phyloP scores from a whole-genome alignment of 2,888 invertebrate species.

The Latrodectus elegans region DNA sequence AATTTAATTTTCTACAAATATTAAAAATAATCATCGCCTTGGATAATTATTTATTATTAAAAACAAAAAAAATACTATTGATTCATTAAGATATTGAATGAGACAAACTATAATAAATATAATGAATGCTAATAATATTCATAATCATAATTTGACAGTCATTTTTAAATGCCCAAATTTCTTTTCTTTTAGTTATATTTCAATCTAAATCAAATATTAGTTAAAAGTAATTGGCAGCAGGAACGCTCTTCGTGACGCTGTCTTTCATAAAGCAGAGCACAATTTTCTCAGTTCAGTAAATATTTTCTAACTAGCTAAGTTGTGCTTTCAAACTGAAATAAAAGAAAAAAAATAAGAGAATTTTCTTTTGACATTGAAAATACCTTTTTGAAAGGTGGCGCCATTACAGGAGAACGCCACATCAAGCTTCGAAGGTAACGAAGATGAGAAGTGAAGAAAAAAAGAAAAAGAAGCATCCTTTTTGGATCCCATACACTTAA shows the following conservation, averaged over 20 bases:
- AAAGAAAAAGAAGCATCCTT: background rate
- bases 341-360: background rate
- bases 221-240: background rate
- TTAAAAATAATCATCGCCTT: too few species aligned
- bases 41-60: too few species aligned
- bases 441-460: background rate
- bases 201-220: too few species aligned
- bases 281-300: background rate
- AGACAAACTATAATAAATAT: too few species aligned
- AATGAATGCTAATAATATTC: too few species aligned
- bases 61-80: too few species aligned
- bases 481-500: constrained; percentile 28
- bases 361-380: background rate
- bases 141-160: too few species aligned
- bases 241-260: background rate
- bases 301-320: constrained; percentile 4
- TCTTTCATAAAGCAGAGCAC: background rate
- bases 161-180: too few species aligned
- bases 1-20: too few species aligned
- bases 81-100: too few species aligned
- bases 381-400: constrained; percentile 3
- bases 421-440: background rate
- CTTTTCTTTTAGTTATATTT: too few species aligned
- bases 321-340: background rate
- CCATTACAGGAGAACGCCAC: constrained; percentile 11